Conservation (phyloP, 2,888 invertebrate genomes). For the Ophonus ardosiacus region DNA sequence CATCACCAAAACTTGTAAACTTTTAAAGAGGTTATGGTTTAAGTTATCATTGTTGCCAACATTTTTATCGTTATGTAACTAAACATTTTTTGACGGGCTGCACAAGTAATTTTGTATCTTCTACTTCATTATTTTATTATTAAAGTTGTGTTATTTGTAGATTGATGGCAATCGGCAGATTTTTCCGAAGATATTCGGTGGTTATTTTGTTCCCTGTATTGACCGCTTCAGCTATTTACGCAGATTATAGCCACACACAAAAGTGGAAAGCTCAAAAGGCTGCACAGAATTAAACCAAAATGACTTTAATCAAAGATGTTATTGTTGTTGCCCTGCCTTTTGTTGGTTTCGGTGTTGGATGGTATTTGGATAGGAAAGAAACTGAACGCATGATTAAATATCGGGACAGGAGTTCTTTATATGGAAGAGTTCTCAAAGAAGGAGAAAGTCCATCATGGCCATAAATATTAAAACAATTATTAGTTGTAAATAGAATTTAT, state of each 20-base stretch:
- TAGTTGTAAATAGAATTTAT: constrained; percentile 36
- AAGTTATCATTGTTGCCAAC: too few relatives aligned
- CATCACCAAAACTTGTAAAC: constrained; percentile 69
- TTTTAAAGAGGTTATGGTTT: too few relatives aligned
- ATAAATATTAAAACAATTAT: constrained; percentile 65
- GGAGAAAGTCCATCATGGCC: constrained; percentile 88
- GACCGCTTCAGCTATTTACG: constrained; percentile 80
- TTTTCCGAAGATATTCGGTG: constrained; percentile 82
- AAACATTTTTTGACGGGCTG: too few relatives aligned
- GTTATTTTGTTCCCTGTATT: constrained; percentile 84
- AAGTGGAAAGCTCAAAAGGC: constrained; percentile 81
- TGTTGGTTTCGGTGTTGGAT: constrained; percentile 80
- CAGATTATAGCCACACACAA: constrained; percentile 85
- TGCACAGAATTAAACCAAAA: constrained; percentile 67
- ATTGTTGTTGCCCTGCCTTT: constrained; percentile 78
- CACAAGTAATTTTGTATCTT: too few relatives aligned
- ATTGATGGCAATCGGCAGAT: constrained; percentile 78
- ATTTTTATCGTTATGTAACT: too few relatives aligned
- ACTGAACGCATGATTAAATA: constrained; percentile 84
- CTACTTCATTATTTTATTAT: not conserved
- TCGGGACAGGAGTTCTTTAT: constrained; percentile 89
- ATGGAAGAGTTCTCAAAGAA: constrained; percentile 81
- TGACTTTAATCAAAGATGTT: constrained; percentile 75
- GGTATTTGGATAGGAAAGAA: constrained; percentile 83
- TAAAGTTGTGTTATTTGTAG: constrained; percentile 26